A percentile compares a stretch with the other conserved stretches of the same genome.
These are phyloP conservation scores for Anastatus disparis DNA, from an alignment of 1,140 invertebrate species.

Conservation along the genomic window DNA sequence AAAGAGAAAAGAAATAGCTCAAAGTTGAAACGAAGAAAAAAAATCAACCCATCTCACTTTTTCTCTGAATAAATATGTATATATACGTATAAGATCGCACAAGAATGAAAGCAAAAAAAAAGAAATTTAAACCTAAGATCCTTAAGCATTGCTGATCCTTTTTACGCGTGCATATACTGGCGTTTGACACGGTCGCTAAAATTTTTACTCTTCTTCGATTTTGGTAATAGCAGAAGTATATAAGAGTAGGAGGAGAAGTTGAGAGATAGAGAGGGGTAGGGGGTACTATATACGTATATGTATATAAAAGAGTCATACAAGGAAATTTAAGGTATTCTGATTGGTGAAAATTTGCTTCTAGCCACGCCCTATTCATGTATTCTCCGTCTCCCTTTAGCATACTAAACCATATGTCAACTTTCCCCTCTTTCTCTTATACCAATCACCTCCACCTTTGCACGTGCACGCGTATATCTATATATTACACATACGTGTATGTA, in stretches of 20 bases:
- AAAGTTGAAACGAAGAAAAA: too few species aligned
- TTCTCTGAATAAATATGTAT: neutral
- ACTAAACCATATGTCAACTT: too few species aligned
- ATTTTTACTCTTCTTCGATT: slow-evolving; percentile 62
- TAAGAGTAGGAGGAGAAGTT: too few species aligned
- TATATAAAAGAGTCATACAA: too few species aligned
- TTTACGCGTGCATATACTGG: slow-evolving; percentile 49
- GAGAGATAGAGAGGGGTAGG: too few species aligned
- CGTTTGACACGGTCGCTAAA: slow-evolving; percentile 61
- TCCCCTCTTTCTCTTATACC: neutral
- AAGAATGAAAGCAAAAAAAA: slow-evolving; percentile 59
- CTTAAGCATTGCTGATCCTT: slow-evolving; percentile 56
- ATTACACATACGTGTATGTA: neutral
- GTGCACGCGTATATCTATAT: slow-evolving; percentile 18
- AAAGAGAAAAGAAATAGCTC: neutral
- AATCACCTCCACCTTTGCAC: too few species aligned
- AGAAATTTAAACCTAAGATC: too few species aligned
- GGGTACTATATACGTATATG: too few species aligned
- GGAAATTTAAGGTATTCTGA: slow-evolving; percentile 52
- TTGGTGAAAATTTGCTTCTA: slow-evolving; percentile 61
- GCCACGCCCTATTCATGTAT: slow-evolving; percentile 62
- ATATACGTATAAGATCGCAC: slow-evolving; percentile 15
- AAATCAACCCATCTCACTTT: neutral
- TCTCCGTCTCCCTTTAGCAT: too few species aligned
- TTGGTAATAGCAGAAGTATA: too few species aligned